Conservation (phyloP, 2,888 invertebrate species). For the Heteromyza rotundicornis region DNA sequence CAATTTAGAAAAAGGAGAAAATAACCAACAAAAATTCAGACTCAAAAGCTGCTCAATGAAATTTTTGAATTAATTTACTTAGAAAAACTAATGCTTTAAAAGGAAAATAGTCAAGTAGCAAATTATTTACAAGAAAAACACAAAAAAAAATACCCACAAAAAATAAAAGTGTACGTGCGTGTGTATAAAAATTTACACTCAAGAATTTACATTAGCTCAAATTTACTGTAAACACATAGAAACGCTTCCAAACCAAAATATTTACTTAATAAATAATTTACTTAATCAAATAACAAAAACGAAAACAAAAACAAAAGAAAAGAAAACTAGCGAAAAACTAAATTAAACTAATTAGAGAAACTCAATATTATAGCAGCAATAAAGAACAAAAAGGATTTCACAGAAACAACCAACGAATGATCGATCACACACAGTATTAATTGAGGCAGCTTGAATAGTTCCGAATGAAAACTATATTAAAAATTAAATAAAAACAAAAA, state of each 20-base stretch:
- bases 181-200: not conserved
- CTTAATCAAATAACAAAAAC: not conserved
- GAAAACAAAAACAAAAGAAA: not conserved
- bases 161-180: not conserved
- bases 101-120: not conserved
- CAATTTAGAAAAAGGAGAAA: not conserved
- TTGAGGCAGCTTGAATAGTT: too few relatives aligned
- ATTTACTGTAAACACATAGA: not conserved
- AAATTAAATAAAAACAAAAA: too few relatives aligned
- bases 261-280: not conserved
- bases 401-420: constrained; percentile 7
- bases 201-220: not conserved
- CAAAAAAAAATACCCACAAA: not conserved
- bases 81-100: not conserved
- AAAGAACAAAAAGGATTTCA: not conserved
- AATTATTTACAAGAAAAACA: not conserved
- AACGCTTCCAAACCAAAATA: too few relatives aligned
- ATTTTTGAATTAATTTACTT: too few relatives aligned
- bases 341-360: not conserved
- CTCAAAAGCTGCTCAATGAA: too few relatives aligned
- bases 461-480: too few relatives aligned
- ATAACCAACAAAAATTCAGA: not conserved
- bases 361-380: not conserved
- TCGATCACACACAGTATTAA: too few relatives aligned
- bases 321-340: not conserved